A percentile compares a stretch with the other conserved stretches of the same genome.
Conservation (phyloP, 2,888 invertebrate genomes). For the Automeris io region DNA sequence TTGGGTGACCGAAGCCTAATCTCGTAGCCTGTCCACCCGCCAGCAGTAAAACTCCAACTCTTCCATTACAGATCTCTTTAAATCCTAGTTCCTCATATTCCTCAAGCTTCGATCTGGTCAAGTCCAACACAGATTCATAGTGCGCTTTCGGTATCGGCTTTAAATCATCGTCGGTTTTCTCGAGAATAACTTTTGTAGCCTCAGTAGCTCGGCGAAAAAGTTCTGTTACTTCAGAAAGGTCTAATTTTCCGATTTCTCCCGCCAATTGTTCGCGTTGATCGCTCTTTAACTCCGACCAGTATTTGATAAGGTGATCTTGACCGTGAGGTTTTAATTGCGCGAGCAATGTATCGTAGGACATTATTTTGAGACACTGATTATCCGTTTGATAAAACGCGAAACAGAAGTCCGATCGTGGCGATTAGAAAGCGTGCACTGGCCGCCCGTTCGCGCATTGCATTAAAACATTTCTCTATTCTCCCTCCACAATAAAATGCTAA, state of each 20-base stretch:
- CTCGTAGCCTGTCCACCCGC: constrained; percentile 99
- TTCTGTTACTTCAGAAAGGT: constrained; percentile 83
- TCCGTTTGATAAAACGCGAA: constrained; percentile 20
- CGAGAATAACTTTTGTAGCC: constrained; percentile 77
- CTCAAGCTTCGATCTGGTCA: constrained; percentile 77
- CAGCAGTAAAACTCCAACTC: constrained; percentile 92
- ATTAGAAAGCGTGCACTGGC: constrained; percentile 71
- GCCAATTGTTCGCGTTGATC: constrained; percentile 78
- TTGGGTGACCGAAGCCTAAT: constrained; percentile 95
- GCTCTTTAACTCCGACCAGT: constrained; percentile 84
- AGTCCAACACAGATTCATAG: constrained; percentile 86
- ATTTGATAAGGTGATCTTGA: constrained; percentile 89
- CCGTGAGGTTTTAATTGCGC: constrained; percentile 77
- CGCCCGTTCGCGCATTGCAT: constrained; percentile 32
- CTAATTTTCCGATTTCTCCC: constrained; percentile 81
- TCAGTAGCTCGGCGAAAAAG: constrained; percentile 82
- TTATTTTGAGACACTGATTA: constrained; percentile 28
- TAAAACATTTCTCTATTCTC: constrained; percentile 56
- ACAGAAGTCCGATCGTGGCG: constrained; percentile 37
- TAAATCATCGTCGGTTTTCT: constrained; percentile 87
- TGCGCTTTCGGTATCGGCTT: constrained; percentile 90
- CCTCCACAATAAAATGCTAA: constrained; percentile 47
- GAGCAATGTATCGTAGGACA: constrained; percentile 74
- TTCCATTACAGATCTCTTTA: constrained; percentile 78
- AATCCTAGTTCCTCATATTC: constrained; percentile 84